These are phyloP conservation scores for Amphiura filiformis DNA, from an alignment of 35 echinoderm and acorn worm genomes.

Conservation along the genomic window DNA sequence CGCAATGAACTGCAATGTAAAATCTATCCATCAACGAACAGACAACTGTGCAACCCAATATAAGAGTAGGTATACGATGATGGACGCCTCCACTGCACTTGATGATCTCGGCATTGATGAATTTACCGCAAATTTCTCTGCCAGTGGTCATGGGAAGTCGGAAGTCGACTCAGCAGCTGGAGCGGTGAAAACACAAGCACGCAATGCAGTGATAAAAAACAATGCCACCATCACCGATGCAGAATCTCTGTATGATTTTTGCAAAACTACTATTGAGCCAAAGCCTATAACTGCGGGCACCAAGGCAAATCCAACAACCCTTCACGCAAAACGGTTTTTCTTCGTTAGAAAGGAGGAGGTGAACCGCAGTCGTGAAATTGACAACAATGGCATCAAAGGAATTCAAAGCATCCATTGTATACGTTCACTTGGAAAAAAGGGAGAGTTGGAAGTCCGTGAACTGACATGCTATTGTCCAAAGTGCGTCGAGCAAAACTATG, in stretches of 20 bases:
- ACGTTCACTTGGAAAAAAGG: not conserved
- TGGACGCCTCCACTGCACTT: no score
- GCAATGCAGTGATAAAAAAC: not conserved
- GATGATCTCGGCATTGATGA: not conserved
- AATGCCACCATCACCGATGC: not conserved
- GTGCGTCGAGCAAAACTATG: not conserved
- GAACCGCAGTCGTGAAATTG: not conserved
- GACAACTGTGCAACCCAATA: not conserved
- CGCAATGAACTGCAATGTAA: not conserved
- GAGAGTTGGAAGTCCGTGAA: not conserved
- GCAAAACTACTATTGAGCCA: not conserved
- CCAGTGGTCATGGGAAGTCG: not conserved
- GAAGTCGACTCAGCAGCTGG: not conserved
- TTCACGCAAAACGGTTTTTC: not conserved
- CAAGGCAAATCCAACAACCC: not conserved
- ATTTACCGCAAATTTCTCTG: not conserved
- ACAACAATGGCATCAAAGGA: not conserved
- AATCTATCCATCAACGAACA: not conserved
- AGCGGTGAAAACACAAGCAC: not conserved
- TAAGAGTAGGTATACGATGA: not conserved
- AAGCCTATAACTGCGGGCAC: not conserved
- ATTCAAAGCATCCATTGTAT: not conserved
- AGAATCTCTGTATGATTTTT: not conserved
- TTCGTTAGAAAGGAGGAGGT: not conserved
- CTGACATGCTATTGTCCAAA: not conserved